These are phyloP conservation scores for Drosophila paulistorum DNA, from an alignment of 1,140 invertebrate species.

Conservation along the genomic window DNA sequence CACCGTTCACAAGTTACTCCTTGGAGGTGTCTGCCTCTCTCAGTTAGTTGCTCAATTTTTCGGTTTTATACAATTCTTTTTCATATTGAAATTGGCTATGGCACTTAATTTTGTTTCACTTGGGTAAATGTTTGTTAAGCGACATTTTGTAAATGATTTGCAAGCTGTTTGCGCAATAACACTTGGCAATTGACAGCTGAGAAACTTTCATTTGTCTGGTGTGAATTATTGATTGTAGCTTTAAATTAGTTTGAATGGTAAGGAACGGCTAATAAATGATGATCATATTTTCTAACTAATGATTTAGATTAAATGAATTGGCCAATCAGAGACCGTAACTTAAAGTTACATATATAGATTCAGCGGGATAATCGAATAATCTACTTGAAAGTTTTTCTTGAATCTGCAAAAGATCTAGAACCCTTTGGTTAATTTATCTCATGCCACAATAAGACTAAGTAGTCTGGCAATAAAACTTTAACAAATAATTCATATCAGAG, in stretches of 20 bases:
- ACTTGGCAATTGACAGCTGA: slow-evolving; percentile 4
- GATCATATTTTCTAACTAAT: too few relatives aligned
- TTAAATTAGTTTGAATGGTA: neutral
- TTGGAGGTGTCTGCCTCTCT: slow-evolving; percentile 5
- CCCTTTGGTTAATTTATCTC: neutral
- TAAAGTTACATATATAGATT: too few relatives aligned
- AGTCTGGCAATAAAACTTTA: slow-evolving; percentile 9
- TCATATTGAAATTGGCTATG: slow-evolving; percentile 10
- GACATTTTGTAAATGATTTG: slow-evolving; percentile 12
- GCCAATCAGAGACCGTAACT: too few relatives aligned
- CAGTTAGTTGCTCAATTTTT: slow-evolving; percentile 3
- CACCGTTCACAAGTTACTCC: neutral
- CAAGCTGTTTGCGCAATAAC: neutral
- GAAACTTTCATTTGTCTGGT: neutral
- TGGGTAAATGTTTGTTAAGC: slow-evolving; percentile 1
- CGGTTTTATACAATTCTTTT: neutral
- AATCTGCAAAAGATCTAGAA: neutral
- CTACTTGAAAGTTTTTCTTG: neutral
- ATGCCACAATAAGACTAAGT: neutral
- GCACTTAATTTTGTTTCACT: slow-evolving; percentile 7
- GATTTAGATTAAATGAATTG: too few relatives aligned
- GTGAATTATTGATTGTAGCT: neutral
- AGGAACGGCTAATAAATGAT: too few relatives aligned
- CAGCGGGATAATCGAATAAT: too few relatives aligned
- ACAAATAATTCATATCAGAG: slow-evolving; percentile 3